Evolutionary conservation across 2,888 invertebrate genomes (phyloP).

Genomic region (Phania funesta): DNA sequence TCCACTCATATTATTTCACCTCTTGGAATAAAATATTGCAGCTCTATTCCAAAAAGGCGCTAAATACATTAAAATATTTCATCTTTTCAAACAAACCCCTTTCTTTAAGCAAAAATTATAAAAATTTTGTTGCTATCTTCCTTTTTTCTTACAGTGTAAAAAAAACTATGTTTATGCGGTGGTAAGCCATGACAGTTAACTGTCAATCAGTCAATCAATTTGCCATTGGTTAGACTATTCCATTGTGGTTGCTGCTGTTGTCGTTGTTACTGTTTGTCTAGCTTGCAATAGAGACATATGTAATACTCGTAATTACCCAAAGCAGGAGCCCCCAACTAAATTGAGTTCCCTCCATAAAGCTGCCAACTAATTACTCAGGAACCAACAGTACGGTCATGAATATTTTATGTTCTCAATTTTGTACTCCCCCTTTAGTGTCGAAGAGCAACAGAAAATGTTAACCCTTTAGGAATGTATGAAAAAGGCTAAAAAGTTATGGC

Average conservation of each 20-base stretch:
- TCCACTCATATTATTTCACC: no score
- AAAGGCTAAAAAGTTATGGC: background rate
- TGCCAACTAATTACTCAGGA: slow-evolving; percentile 13
- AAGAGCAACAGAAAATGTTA: background rate
- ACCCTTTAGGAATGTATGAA: no score
- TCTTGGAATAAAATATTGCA: no score
- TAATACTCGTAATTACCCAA: slow-evolving; percentile 30
- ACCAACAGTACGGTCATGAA: slow-evolving; percentile 7
- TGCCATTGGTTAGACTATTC: slow-evolving; percentile 41
- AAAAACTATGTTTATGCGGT: no score
- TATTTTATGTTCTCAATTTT: slow-evolving; percentile 20
- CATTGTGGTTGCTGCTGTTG: background rate
- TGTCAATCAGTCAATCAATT: slow-evolving; percentile 69
- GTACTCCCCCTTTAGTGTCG: background rate
- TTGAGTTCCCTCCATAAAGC: slow-evolving; percentile 1
- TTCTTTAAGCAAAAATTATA: no score
- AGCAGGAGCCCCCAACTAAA: slow-evolving; percentile 1
- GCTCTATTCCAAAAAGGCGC: no score
- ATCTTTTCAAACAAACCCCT: no score
- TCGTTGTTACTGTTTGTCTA: slow-evolving; percentile 25
- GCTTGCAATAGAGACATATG: background rate
- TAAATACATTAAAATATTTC: no score
- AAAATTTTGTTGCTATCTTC: no score
- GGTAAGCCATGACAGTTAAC: slow-evolving; percentile 53
- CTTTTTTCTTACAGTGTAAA: no score